Evolutionary conservation across 2,113 vertebrate species (phyloP), one percentile per base, ranked within the genome.

Genomic region (Montifringilla adamsi): DNA sequence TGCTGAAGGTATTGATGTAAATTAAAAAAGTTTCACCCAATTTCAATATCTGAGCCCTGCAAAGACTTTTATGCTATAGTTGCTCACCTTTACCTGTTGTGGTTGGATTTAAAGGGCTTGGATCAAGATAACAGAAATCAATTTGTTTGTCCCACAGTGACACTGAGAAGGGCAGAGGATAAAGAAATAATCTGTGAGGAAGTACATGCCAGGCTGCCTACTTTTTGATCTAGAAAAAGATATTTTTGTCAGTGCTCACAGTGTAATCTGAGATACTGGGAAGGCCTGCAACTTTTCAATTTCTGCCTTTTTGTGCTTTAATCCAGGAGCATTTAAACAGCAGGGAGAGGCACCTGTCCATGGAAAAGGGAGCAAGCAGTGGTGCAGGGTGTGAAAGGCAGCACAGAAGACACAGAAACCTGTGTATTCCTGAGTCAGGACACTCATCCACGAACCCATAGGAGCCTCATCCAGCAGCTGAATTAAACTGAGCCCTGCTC

Each of bases 121-220:
- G 56, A 95, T 93, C 84, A 44, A 83, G 80, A 56, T 77, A 86
- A 68, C 26, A 84, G 68, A 86, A 87, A 59, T 30, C 4, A 84
- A 46, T 80, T 85, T 44, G 59, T 89, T 87, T 87, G 79, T 90
- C 87, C 56, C 52, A 37, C 39, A 26, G 30, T 74, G 85, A 77
- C 67, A 88, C 46, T 55, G 76, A 77, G 67, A 93, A 93, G 64
- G 85, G 73, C 76, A 92, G 60, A 90, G 68, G 85, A 94, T 86
- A 86, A 87, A 90, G 72, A 64, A 91, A 46, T 86, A 77, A 90
- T 88, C 50, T 33, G 21, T 43, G 68, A 88, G 69, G 85, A 79
- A 89, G 37, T 66, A 67, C 31, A 23, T 84, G 78, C 76, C 49
- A 72, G 55, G 52, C 47, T 95, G 73, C 28, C 46, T 93, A 11